Percentiles rank a stretch among this genome's conserved stretches.
These are phyloP conservation scores for Cecidostiba fungosa DNA, from an alignment of 2,888 invertebrate species.

Conservation along the genomic window DNA sequence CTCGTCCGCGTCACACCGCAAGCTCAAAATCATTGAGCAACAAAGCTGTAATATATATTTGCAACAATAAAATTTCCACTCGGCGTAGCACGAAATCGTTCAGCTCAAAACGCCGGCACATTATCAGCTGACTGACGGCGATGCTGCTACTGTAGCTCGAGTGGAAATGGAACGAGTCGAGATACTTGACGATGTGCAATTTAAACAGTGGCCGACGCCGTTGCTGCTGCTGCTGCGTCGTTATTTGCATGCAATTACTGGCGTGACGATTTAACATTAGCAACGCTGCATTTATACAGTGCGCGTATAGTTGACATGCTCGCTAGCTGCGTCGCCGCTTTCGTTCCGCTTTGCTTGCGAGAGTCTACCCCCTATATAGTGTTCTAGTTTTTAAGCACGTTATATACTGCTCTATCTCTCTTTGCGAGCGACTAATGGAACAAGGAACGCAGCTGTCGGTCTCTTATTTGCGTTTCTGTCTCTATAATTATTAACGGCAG, in stretches of 20 bases:
- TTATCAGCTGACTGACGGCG: slow-evolving; percentile 24
- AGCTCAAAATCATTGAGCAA: background rate
- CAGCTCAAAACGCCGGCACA: background rate
- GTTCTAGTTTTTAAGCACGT: slow-evolving; percentile 50
- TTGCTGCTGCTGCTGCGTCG: slow-evolving; percentile 60
- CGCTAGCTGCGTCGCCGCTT: slow-evolving; percentile 57
- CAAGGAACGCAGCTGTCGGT: slow-evolving; percentile 4
- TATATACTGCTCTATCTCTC: background rate
- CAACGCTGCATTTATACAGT: slow-evolving; percentile 63
- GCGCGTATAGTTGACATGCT: slow-evolving; percentile 60
- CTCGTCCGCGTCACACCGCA: background rate
- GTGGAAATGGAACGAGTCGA: slow-evolving; percentile 48
- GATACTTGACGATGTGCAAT: slow-evolving; percentile 66
- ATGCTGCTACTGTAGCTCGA: background rate
- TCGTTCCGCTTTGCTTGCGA: background rate
- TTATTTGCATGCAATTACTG: slow-evolving; percentile 75
- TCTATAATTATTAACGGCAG: slow-evolving; percentile 48
- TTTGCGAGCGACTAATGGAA: slow-evolving; percentile 1
- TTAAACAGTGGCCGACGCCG: slow-evolving; percentile 69
- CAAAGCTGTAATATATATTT: background rate
- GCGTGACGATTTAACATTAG: slow-evolving; percentile 74
- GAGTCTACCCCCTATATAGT: too few relatives aligned
- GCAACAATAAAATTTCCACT: slow-evolving; percentile 24
- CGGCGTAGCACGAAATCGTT: background rate
- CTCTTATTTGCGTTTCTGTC: slow-evolving; percentile 41